These are phyloP conservation scores for Exaiptasia diaphana DNA, from an alignment of 64 coral and sea anemone genomes.

Conservation along the genomic window DNA sequence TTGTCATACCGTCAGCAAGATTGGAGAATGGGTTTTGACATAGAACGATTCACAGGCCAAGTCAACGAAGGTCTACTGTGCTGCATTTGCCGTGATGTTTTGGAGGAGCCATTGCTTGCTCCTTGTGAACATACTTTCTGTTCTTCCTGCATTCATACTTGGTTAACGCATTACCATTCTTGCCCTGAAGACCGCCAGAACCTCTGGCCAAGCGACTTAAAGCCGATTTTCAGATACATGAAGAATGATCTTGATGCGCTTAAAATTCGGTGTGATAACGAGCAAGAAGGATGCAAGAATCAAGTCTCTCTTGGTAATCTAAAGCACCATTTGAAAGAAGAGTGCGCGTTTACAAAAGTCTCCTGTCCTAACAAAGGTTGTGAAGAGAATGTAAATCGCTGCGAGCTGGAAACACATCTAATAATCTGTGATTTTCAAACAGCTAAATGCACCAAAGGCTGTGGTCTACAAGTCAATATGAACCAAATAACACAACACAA, in stretches of 20 bases:
- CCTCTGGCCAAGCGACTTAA: constrained; percentile 85
- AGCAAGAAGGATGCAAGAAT: constrained; percentile 64
- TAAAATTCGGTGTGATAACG: constrained; percentile 82
- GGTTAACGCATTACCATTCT: constrained; percentile 85
- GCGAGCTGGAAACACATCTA: constrained; percentile 65
- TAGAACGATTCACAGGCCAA: constrained; percentile 74
- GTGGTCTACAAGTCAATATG: constrained; percentile 74
- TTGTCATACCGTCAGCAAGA: too few species aligned
- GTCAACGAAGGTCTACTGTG: constrained; percentile 87
- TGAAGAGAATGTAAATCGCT: constrained; percentile 54
- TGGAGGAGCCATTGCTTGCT: constrained; percentile 80
- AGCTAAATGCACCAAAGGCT: constrained; percentile 65
- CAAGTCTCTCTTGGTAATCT: constrained; percentile 59
- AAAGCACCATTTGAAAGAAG: constrained; percentile 67
- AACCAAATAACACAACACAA: constrained; percentile 71
- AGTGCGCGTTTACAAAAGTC: constrained; percentile 61
- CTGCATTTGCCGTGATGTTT: constrained; percentile 85
- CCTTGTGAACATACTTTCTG: constrained; percentile 85
- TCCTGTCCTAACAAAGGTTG: constrained; percentile 66
- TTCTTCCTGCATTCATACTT: constrained; percentile 70
- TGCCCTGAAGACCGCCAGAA: constrained; percentile 78
- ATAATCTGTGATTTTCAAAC: constrained; percentile 66
- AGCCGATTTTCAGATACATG: constrained; percentile 92
- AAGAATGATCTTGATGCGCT: constrained; percentile 80
- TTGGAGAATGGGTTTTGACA: constrained; percentile 82